phyloP scores from a whole-genome alignment of 2,797 vertebrate species.

The Amniataba percoides region DNA sequence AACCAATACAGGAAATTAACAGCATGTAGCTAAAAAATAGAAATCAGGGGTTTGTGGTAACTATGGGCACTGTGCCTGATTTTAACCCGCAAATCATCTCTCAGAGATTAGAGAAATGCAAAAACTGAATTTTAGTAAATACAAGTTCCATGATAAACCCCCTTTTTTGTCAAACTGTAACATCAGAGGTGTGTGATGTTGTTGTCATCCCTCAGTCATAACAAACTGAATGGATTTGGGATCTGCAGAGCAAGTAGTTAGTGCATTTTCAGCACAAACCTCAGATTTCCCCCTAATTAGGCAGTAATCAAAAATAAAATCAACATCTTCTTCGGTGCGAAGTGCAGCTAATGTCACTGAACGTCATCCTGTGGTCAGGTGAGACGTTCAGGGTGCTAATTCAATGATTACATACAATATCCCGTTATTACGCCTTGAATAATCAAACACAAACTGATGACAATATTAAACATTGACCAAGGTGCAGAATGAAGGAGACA shows the following conservation, averaged over 20 bases:
- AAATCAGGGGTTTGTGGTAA: constrained; percentile 10
- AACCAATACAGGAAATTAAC: background rate
- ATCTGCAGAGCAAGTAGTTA: background rate
- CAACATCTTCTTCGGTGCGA: background rate
- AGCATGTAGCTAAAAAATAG: background rate
- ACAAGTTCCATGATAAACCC: background rate
- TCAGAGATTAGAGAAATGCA: constrained; percentile 10
- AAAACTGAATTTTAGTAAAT: background rate
- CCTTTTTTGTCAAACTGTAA: constrained; percentile 7
- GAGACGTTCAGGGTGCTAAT: background rate
- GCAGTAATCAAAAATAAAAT: constrained; percentile 2
- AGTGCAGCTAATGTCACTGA: background rate
- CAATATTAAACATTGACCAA: background rate
- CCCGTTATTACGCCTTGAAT: background rate
- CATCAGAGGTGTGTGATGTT: constrained; percentile 8
- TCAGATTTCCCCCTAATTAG: background rate
- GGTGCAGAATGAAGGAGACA: background rate
- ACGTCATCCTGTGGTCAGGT: background rate
- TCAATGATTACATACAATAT: background rate
- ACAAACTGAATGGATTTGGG: background rate
- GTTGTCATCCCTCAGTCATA: background rate
- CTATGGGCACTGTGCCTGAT: background rate
- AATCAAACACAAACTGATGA: background rate
- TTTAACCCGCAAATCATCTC: constrained; percentile 5
- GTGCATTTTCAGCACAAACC: background rate